Conservation (phyloP, 2,888 invertebrate genomes). For the Rhingia campestris region DNA sequence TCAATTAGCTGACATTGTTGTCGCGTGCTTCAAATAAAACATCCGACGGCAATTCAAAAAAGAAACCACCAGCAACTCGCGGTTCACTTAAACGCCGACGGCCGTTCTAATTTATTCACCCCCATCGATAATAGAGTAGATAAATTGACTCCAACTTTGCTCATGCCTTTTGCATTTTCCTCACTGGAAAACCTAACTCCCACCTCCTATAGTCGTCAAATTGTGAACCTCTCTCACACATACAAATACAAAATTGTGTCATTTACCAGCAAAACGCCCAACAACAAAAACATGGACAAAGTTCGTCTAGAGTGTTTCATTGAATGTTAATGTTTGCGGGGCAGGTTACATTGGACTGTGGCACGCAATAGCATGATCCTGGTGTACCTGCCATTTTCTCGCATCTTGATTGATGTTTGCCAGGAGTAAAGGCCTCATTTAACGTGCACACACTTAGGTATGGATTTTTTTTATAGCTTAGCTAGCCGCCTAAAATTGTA, state of each 20-base stretch:
- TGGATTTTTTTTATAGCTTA: neutral
- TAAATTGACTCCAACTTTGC: conserved; percentile 11
- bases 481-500: conserved; percentile 18
- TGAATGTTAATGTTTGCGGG: conserved; percentile 42
- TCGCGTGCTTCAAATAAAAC: conserved; percentile 33
- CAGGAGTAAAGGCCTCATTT: conserved; percentile 28
- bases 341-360: conserved; percentile 44
- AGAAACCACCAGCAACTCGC: conserved; percentile 15
- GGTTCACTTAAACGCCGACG: neutral
- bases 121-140: conserved; percentile 4
- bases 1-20: conserved; percentile 39
- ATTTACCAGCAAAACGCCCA: conserved; percentile 30
- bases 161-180: neutral
- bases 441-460: neutral
- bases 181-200: conserved; percentile 1
- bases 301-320: conserved; percentile 19
- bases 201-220: neutral
- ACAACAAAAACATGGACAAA: neutral
- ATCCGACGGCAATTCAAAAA: conserved; percentile 13
- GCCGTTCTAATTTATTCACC: conserved; percentile 16
- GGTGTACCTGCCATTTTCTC: neutral
- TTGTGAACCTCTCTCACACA: conserved; percentile 4
- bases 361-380: conserved; percentile 48
- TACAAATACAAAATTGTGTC: conserved; percentile 21
- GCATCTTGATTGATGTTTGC: conserved; percentile 43